Base-by-base conservation (phyloP, 2,888 invertebrate species). In the Acleris laterana region DNA sequence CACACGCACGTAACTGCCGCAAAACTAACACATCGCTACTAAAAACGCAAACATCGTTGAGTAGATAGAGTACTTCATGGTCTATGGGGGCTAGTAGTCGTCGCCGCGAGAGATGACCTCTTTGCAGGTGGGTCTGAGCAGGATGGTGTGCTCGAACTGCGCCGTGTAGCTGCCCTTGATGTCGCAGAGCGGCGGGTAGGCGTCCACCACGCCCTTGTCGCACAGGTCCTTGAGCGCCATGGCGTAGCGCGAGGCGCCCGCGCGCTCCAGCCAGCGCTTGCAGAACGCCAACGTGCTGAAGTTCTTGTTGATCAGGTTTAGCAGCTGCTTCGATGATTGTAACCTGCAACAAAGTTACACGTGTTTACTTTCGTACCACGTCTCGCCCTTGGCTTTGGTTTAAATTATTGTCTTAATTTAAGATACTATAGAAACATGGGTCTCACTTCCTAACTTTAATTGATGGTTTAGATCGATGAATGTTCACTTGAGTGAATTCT, bases 211-310 rank as follows among this genome's bases (percentile, higher is more conserved):
- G 58, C 97, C 97, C 85, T 99, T 99, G 87, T 99, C 99, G 90
- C 99, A 99, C 63, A 99, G 94, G 94, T 99, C 99, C 89, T 99
- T 99, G 53, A 99, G 93, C 1, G 99, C 99, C 97, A 99, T 98
- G 78, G 99, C 97, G 89, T 99, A 99, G 83, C 99, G 99, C 3
- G 97, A 97, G 74, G 99, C 98, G 20, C 99, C 99, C 6, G 98
- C 95, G 62, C 99, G 96, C 89, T 99, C 99, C 82, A 99, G 88
- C 99, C 99, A 99, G 55, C 99, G 96, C 81, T 99, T 98, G 91
- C 99, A 99, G 93, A 99, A 99, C 2, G 99, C 99, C 75, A 99
- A 93, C 0, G 99, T 99, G 67, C 98, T 96, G 87, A 99, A 99
- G 89, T 99, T 96, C 84, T 99, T 98, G 89, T 99, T 99, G 84